phyloP scores from a whole-genome alignment of 2,797 vertebrate genomes.

The Oreochromis grahami region DNA sequence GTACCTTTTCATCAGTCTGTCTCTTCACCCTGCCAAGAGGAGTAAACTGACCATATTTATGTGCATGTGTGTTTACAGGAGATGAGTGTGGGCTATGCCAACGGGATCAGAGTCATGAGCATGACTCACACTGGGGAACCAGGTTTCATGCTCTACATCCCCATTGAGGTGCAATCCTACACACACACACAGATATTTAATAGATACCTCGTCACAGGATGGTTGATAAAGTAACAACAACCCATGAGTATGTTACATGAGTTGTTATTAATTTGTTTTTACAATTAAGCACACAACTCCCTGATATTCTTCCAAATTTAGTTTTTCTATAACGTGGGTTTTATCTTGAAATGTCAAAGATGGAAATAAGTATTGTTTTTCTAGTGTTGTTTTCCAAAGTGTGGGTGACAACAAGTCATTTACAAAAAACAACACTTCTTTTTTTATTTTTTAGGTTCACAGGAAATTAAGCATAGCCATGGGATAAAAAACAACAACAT shows the following conservation, averaged over 20 bases:
- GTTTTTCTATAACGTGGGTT: not conserved
- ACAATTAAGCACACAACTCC: rapidly evolving
- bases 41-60: not conserved
- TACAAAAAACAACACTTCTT: not conserved
- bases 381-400: not conserved
- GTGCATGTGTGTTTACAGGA: slow-evolving; percentile 78
- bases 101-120: slow-evolving; percentile 98
- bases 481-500: not conserved
- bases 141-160: slow-evolving; percentile 98
- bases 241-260: not conserved
- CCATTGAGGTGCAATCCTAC: slow-evolving; percentile 86
- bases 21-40: not conserved
- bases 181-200: not conserved
- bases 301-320: not conserved
- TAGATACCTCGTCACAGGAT: not conserved
- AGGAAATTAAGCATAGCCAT: not conserved
- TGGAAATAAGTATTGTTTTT: not conserved
- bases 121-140: slow-evolving; percentile 99
- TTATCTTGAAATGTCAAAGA: not conserved
- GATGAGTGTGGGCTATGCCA: slow-evolving; percentile 98
- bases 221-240: not conserved
- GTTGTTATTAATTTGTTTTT: not conserved
- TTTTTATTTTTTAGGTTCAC: not conserved
- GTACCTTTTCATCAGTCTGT: not conserved
- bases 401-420: not conserved